Evolutionary conservation across 2,797 vertebrate species (phyloP).

Genomic region (Tiaroga cobitis): DNA sequence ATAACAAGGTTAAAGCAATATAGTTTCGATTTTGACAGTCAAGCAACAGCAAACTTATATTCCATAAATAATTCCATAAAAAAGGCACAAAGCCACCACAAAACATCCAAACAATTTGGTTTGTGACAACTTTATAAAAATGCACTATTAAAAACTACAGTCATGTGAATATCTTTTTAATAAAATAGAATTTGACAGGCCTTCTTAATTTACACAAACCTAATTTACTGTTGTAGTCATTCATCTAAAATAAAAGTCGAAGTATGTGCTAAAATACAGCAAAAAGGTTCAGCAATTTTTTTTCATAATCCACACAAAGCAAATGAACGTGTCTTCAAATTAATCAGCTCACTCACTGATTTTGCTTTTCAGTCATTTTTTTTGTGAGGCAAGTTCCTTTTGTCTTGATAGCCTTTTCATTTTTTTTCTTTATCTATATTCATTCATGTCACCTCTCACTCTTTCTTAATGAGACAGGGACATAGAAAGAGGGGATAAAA

Average conservation of each 20-base stretch:
- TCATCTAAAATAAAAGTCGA: neutral
- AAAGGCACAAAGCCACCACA: neutral
- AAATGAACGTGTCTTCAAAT: neutral
- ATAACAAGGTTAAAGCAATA: constrained; percentile 19
- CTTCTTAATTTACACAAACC: neutral
- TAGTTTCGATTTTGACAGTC: neutral
- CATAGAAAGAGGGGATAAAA: constrained; percentile 17
- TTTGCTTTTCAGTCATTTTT: neutral
- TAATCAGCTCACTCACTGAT: constrained; percentile 5
- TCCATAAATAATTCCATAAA: too few relatives aligned
- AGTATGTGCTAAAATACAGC: neutral
- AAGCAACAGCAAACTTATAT: constrained; percentile 5
- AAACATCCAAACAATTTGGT: neutral
- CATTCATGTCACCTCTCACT: constrained; percentile 10
- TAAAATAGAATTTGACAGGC: neutral
- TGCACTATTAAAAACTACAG: neutral
- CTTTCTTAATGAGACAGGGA: constrained; percentile 57
- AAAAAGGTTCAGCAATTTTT: neutral
- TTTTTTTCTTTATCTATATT: constrained; percentile 2
- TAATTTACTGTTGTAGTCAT: neutral
- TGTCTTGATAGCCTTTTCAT: constrained; percentile 23
- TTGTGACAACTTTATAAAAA: neutral
- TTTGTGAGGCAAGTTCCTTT: constrained; percentile 1
- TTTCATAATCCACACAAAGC: constrained; percentile 1
- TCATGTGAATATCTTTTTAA: neutral